Evolutionary conservation across 2,797 vertebrate genomes (phyloP), one percentile per base, ranked within the genome.

Genomic region (Tinamus major): DNA sequence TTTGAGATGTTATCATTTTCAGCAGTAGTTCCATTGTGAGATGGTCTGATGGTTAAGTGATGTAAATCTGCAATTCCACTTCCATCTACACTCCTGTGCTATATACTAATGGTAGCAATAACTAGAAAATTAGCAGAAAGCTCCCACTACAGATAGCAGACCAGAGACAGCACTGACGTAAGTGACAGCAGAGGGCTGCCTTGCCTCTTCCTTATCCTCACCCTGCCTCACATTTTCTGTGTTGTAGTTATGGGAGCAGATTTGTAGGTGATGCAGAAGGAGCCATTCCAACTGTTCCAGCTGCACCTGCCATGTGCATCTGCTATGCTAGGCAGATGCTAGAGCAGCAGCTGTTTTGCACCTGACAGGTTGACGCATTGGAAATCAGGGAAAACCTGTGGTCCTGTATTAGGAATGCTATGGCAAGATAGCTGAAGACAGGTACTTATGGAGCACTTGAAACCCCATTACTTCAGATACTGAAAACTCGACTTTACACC

Each of bases 401-500:
- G 31, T 72, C 24, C 46, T 72, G 8, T 20, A 13, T n/a, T 49
- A 44, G 65, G 7, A 87, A 33, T 71, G 13, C 14, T 87, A 23
- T 35, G n/a, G 23, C 26, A 76, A 67, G 68, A 79, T 62, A 5
- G 3, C 4, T 64, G 61, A 69, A 64, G 27, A 55, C 0, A 74
- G 39, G 68, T 59, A 49, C 5, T 21, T 74, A 4, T 1, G 53
- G 39, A 6, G 17, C 6, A 77, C 20, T 78, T 77, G 33, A 90
- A 48, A 1, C 2, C 2, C 10, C 21, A 9, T 75, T 55, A 42
- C 33, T 21, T 67, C 79, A 7, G 13, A 35, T 31, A 44, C 13
- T 61, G 35, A 44, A 16, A 89, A 13, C 8, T 63, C 0, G 0
- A 46, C 65, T 21, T 42, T 59, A 59, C 11, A 35, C 6, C 10